phyloP scores from a whole-genome alignment of 2,797 vertebrate genomes.

The Aldrovandia affinis region DNA sequence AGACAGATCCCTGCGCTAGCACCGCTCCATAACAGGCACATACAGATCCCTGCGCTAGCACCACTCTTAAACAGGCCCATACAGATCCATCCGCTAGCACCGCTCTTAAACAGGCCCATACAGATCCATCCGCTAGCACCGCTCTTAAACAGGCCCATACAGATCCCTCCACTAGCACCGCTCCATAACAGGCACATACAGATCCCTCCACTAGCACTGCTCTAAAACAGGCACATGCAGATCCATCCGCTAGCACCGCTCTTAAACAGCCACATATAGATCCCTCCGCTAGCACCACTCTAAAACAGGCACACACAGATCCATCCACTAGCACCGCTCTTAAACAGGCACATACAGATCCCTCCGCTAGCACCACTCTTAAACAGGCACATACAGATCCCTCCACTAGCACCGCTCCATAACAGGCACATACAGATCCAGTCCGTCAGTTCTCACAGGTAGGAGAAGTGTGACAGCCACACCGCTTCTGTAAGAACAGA shows the following conservation, averaged over 20 bases:
- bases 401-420: too few relatives aligned
- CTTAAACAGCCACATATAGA: too few relatives aligned
- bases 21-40: neutral
- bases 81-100: too few relatives aligned
- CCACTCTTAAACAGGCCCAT: neutral
- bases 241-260: neutral
- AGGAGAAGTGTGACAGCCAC: too few relatives aligned
- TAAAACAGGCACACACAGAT: too few relatives aligned
- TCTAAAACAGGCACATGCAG: neutral
- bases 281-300: too few relatives aligned
- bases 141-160: neutral
- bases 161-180: neutral
- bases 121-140: neutral
- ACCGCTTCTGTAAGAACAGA: too few relatives aligned
- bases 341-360: neutral
- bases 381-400: neutral
- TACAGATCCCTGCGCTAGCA: neutral
- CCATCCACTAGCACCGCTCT: neutral
- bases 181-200: neutral
- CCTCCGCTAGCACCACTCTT: too few relatives aligned
- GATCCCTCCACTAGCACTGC: neutral
- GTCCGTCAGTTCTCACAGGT: too few relatives aligned
- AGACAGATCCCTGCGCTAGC: conserved; percentile 12
- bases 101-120: neutral
- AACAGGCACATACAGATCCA: too few relatives aligned